Evolutionary conservation across 2,797 vertebrate species (phyloP), one percentile per base, ranked within the genome.

Genomic region (Pogoniulus pusillus): DNA sequence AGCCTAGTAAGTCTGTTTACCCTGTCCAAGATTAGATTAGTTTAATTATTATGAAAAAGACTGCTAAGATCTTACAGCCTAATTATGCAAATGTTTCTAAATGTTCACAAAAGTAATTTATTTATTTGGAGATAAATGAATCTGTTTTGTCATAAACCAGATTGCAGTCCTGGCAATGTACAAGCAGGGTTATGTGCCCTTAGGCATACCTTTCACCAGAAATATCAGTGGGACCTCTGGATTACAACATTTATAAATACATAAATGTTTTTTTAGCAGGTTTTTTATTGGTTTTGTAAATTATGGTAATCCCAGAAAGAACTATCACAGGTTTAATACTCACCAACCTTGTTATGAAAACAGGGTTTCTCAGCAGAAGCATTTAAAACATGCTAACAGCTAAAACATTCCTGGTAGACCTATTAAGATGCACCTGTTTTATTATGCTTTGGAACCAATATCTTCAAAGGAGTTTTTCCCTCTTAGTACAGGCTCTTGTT

Each of bases 81-180:
- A 99, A 99, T 99, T 99, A 99, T 99, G 98, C 98, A 99, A 99
- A 99, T 99, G 98, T 98, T 98, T 98, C 97, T 98, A 98, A 98
- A 98, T 98, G 98, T 98, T 99, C 98, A 98, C 98, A 98, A 97
- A 98, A 98, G 98, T 98, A 98, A 99, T 99, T 98, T 99, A 98
- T 99, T 98, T 98, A 98, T 98, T 98, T 98, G 98, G 98, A 98
- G 98, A 98, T 98, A 98, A 98, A 98, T 98, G 98, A 98, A 98
- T 98, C 98, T 98, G 98, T 98, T 98, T 98, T 98, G 98, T 98
- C 98, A 98, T 98, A 98, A 98, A 98, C 98, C 98, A 98, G 98
- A 98, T 98, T 98, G 98, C 97, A 97, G 98, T 97, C 97, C 98
- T 98, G 97, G 97, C 97, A 96, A 96, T 96, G 96, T 97, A 97